Evolutionary conservation across 2,113 vertebrate species (phyloP).

Genomic region (Bucco capensis): DNA sequence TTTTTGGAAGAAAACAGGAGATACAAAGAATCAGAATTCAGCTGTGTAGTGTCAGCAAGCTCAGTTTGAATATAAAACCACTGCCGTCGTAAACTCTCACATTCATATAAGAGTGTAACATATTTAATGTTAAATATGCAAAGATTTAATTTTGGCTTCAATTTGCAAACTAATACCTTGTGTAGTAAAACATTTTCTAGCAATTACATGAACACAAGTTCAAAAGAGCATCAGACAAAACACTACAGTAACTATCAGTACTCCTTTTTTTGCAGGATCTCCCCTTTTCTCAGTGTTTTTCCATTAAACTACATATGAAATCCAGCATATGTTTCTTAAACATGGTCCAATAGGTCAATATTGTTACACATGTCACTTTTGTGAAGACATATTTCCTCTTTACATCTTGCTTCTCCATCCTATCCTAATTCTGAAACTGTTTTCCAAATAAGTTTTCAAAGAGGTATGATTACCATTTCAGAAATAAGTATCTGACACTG

Average conservation of each 20-base stretch:
- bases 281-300: background rate
- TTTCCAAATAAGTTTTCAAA: background rate
- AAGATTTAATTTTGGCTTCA: background rate
- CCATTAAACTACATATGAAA: background rate
- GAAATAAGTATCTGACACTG: background rate
- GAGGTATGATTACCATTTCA: background rate
- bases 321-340: background rate
- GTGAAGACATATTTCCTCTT: background rate
- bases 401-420: background rate
- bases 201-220: background rate
- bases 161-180: background rate
- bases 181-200: background rate
- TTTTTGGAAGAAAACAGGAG: background rate
- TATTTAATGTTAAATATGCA: background rate
- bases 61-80: background rate
- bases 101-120: background rate
- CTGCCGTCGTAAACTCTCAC: background rate
- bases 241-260: background rate
- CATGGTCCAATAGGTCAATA: background rate
- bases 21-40: background rate
- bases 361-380: background rate
- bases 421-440: background rate
- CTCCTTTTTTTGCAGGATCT: background rate
- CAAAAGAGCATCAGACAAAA: background rate
- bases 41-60: background rate